Evolutionary conservation across 2,888 invertebrate species (phyloP).

Genomic region (Drosophila formosana): DNA sequence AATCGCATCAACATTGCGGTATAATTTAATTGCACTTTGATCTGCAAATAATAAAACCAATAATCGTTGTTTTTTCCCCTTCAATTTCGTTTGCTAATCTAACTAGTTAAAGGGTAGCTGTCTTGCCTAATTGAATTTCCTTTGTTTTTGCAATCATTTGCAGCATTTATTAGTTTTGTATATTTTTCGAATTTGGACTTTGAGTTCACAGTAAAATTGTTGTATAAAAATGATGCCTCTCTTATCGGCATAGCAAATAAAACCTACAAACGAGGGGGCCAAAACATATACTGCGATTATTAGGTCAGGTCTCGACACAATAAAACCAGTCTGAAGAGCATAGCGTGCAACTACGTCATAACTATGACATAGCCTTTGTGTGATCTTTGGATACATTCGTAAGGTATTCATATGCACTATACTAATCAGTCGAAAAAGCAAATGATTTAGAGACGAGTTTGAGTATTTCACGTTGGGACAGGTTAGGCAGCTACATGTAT

Average conservation of each 20-base stretch:
- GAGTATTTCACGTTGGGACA: constrained; percentile 32
- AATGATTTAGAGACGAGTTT: constrained; percentile 42
- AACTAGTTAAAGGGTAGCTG: background rate
- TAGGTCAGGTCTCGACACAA: constrained; percentile 41
- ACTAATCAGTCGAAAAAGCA: constrained; percentile 11
- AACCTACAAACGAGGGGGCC: constrained; percentile 26
- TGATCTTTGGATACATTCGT: constrained; percentile 23
- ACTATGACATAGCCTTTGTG: constrained; percentile 31
- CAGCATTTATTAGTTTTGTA: background rate
- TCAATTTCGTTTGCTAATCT: constrained; percentile 1
- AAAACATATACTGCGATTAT: constrained; percentile 42
- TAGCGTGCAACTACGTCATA: constrained; percentile 36
- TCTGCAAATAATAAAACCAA: constrained; percentile 18
- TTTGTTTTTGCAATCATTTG: constrained; percentile 17
- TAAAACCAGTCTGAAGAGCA: constrained; percentile 42
- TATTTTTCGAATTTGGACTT: constrained; percentile 29
- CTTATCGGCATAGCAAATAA: constrained; percentile 33
- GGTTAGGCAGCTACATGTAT: constrained; percentile 20
- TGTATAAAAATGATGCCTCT: constrained; percentile 18
- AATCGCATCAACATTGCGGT: constrained; percentile 34
- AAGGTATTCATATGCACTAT: constrained; percentile 13
- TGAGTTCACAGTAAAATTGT: constrained; percentile 24
- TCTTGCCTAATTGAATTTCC: constrained; percentile 4
- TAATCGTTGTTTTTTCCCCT: constrained; percentile 2
- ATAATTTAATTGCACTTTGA: constrained; percentile 59